phyloP scores from a whole-genome alignment of 2,888 invertebrate genomes.

The Pammene fasciana region DNA sequence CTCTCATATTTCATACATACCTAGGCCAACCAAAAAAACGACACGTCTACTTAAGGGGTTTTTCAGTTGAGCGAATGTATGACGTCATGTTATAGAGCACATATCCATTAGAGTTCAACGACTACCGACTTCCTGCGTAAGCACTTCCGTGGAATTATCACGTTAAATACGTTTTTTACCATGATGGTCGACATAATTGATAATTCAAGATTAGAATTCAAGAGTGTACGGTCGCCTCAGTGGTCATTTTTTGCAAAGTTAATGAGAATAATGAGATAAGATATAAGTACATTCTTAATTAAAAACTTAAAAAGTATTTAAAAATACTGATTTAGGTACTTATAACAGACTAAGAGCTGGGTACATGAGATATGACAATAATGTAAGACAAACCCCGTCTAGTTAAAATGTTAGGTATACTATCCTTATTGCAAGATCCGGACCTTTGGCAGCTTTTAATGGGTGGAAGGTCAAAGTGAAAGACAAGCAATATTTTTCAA shows the following conservation, averaged over 20 bases:
- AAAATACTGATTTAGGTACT: neutral
- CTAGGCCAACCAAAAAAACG: neutral
- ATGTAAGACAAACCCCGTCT: no score
- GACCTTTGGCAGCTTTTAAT: no score
- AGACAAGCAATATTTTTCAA: no score
- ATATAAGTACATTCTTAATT: neutral
- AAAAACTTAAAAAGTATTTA: neutral
- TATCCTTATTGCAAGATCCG: no score
- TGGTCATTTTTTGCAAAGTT: constrained; percentile 2
- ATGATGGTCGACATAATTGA: neutral
- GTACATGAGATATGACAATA: no score
- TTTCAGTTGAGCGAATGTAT: constrained; percentile 20
- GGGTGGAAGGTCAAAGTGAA: no score
- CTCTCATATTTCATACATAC: constrained; percentile 1
- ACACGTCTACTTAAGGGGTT: constrained; percentile 17
- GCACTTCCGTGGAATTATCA: constrained; percentile 30
- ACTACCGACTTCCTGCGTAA: constrained; percentile 34
- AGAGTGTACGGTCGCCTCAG: neutral
- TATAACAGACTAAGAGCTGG: no score
- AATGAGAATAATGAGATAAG: neutral
- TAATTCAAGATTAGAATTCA: neutral
- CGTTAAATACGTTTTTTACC: constrained; percentile 9
- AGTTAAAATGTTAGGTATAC: no score
- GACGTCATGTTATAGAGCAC: constrained; percentile 14
- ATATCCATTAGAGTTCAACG: constrained; percentile 33